A percentile compares a stretch with the other conserved stretches of the same genome.
phyloP scores from a whole-genome alignment of 2,888 invertebrate genomes.

The Magallana nippona region DNA sequence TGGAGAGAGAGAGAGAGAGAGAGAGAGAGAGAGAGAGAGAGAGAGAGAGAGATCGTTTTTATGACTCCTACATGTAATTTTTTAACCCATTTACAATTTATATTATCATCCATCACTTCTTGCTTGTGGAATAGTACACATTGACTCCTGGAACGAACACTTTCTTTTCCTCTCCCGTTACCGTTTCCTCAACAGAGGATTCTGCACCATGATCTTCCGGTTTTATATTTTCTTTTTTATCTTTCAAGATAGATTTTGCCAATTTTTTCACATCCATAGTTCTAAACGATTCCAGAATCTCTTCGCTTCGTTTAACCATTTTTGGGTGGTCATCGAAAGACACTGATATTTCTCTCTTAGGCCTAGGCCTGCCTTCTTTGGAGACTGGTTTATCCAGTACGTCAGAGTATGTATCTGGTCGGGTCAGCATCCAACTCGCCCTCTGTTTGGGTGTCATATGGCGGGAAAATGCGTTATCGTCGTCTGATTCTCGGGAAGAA shows the following conservation, averaged over 20 bases:
- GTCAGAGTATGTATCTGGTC: conserved; percentile 40
- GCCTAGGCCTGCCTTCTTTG: background rate
- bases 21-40: background rate
- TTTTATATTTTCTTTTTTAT: conserved; percentile 34
- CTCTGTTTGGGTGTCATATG: conserved; percentile 50
- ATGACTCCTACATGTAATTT: background rate
- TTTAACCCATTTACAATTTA: too few species aligned
- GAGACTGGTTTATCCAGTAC: background rate
- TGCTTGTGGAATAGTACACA: conserved; percentile 45
- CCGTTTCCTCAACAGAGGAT: background rate
- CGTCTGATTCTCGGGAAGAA: conserved; percentile 46
- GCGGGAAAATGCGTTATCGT: conserved; percentile 47
- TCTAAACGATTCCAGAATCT: conserved; percentile 48
- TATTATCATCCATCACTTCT: background rate
- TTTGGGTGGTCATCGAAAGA: conserved; percentile 39
- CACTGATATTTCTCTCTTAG: conserved; percentile 2
- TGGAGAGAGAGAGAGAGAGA: too few species aligned
- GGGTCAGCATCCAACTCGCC: conserved; percentile 46
- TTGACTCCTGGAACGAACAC: conserved; percentile 46
- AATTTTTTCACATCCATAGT: conserved; percentile 49
- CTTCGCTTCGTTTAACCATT: conserved; percentile 41
- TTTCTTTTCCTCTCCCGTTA: background rate
- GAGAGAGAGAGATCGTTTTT: too few species aligned
- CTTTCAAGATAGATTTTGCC: conserved; percentile 45
- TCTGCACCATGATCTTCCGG: background rate